Evolutionary conservation across 2,113 vertebrate species (phyloP).

Genomic region (Maccullochella peelii): DNA sequence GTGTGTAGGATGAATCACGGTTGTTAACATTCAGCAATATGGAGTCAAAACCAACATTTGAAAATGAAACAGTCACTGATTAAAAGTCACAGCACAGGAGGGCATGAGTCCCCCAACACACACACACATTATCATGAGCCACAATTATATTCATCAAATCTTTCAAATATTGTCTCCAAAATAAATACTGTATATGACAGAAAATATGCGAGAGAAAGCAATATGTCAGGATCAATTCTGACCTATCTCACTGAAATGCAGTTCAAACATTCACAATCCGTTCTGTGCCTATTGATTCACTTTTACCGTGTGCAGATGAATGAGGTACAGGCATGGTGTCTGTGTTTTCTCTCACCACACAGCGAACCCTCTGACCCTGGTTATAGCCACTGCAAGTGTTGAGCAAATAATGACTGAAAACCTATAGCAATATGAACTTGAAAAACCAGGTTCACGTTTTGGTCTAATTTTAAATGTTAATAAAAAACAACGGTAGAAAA

Average conservation of each 20-base stretch:
- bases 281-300: background rate
- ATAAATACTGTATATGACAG: background rate
- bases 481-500: no score
- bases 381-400: background rate
- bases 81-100: no score
- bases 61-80: no score
- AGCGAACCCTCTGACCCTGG: background rate
- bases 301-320: background rate
- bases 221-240: background rate
- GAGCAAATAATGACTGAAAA: background rate
- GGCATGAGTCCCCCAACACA: no score
- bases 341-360: background rate
- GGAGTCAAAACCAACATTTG: background rate
- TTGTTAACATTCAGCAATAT: background rate
- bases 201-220: background rate
- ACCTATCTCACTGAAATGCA: background rate
- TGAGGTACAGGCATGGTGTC: background rate
- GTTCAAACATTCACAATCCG: background rate
- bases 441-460: background rate
- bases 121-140: no score
- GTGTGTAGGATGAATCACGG: background rate
- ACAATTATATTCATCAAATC: no score
- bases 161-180: background rate
- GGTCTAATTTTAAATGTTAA: background rate
- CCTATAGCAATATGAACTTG: background rate